Evolutionary conservation across 1,140 invertebrate genomes (phyloP), one percentile per base, ranked within the genome.

Genomic region (Drosophila orena): DNA sequence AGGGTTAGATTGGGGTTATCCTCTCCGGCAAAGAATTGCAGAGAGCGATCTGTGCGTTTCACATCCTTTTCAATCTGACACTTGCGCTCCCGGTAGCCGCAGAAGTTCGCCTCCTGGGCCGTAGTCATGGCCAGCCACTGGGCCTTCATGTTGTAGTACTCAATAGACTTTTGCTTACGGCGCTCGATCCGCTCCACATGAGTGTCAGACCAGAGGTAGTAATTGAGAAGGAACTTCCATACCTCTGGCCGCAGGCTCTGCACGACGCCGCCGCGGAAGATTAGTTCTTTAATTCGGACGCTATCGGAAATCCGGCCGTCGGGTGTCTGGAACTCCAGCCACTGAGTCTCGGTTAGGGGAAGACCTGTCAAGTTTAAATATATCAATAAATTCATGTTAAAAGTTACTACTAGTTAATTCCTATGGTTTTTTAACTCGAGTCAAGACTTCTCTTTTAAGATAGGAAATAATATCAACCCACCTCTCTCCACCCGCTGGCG

Each of bases 61-160:
- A 99, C 98, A 93, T 99, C 99, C 93, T 99, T 99, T 84, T 99
- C 98, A 76, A 99, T 98, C 57, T 99, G 94, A 93, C 95, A 98
- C 93, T 99, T 98, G 74, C 97, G 94, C 76, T 99, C 98, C 59
- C 96, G 94, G 86, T 97, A 98, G 77, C 96, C 95, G 22, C 96
- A 94, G 93, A 99, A 99, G 77, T 98, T 94, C 1, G 94, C 94
- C 91, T 99, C 98, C 93, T 99, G 99, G 5, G 94, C 95, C 40
- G 94, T 93, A 6, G 96, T 96, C 92, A 99, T 97, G 2, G 96
- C 96, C 77, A 96, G 95, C 99, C 99, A 99, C 92, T 99, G 99
- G 10, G 97, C 93, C 92, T 99, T 99, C 97, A 99, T 99, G 52
- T 94, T 94, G 92, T 96, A 98, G 93, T 99, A 99, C 91, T 98